Percentiles rank a stretch among this genome's conserved stretches.
Conservation (phyloP, 1,140 invertebrate genomes). For the Cotesia typhae region DNA sequence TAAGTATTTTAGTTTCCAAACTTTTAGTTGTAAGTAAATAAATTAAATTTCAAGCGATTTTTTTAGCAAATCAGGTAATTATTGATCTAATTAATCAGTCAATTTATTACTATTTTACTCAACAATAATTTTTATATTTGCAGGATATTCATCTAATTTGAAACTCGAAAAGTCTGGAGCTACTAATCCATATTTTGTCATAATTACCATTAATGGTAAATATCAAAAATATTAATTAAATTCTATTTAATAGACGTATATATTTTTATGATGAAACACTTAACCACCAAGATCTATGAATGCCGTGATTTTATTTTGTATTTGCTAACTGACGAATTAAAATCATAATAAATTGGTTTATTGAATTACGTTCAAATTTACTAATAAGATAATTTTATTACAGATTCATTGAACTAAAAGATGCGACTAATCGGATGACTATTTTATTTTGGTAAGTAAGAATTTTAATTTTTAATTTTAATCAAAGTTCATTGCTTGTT, state of each 20-base stretch:
- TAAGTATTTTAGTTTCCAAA: not conserved
- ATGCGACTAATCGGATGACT: not conserved
- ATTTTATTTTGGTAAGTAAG: too few species aligned
- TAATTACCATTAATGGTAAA: too few species aligned
- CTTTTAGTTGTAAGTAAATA: not conserved
- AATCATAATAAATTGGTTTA: too few species aligned
- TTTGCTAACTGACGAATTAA: constrained; percentile 28
- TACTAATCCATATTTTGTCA: too few species aligned
- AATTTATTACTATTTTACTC: too few species aligned
- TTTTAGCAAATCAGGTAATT: too few species aligned
- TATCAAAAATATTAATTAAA: too few species aligned
- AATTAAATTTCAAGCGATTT: too few species aligned
- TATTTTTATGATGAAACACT: constrained; percentile 26
- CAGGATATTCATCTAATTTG: not conserved
- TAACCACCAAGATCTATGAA: constrained; percentile 40
- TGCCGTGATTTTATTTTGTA: constrained; percentile 36
- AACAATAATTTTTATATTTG: not conserved
- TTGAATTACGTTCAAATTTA: not conserved
- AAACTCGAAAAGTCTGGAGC: too few species aligned
- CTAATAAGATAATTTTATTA: not conserved
- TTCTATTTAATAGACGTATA: not conserved
- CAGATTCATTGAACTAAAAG: not conserved
- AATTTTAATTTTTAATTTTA: too few species aligned
- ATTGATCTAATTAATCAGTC: too few species aligned
- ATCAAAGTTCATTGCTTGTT: not conserved